Percentiles rank a stretch among this genome's conserved stretches.
These are phyloP conservation scores for Leptinotarsa haldemani DNA, from an alignment of 2,888 invertebrate species.

Conservation along the genomic window DNA sequence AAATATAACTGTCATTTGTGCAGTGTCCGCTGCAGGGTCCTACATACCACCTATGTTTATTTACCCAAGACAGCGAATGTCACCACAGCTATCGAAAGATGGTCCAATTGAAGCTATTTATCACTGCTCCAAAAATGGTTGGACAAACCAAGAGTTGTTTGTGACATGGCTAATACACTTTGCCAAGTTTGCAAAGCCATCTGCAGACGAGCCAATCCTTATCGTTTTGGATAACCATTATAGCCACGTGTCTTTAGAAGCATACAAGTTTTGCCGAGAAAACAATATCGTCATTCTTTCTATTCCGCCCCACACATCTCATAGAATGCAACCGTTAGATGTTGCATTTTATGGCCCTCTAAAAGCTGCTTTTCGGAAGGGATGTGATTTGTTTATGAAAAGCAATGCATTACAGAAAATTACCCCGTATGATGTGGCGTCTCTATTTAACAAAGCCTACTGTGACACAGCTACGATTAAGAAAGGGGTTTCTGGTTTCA, in stretches of 20 bases:
- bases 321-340: slow-evolving; percentile 18
- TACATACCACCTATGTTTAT: slow-evolving; percentile 66
- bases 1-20: slow-evolving; percentile 62
- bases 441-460: slow-evolving; percentile 18
- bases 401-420: slow-evolving; percentile 4
- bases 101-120: not conserved
- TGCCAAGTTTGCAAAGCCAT: slow-evolving; percentile 1
- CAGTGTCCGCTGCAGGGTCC: slow-evolving; percentile 61
- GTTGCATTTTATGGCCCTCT: slow-evolving; percentile 20
- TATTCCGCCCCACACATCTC: not conserved
- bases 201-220: not conserved
- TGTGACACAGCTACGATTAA: slow-evolving; percentile 22
- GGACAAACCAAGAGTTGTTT: not conserved
- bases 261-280: not conserved
- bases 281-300: not conserved
- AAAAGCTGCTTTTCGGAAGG: slow-evolving; percentile 7
- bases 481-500: slow-evolving; percentile 31
- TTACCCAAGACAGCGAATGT: slow-evolving; percentile 59
- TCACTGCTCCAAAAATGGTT: slow-evolving; percentile 21
- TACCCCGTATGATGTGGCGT: not conserved
- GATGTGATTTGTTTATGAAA: slow-evolving; percentile 21
- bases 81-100: slow-evolving; percentile 57
- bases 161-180: slow-evolving; percentile 19
- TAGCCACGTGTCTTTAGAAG: slow-evolving; percentile 19
- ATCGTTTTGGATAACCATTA: not conserved